Percentiles rank a stretch among this genome's conserved stretches.
phyloP scores from a whole-genome alignment of 2,113 vertebrate species.

The Lucifuga dentata region DNA sequence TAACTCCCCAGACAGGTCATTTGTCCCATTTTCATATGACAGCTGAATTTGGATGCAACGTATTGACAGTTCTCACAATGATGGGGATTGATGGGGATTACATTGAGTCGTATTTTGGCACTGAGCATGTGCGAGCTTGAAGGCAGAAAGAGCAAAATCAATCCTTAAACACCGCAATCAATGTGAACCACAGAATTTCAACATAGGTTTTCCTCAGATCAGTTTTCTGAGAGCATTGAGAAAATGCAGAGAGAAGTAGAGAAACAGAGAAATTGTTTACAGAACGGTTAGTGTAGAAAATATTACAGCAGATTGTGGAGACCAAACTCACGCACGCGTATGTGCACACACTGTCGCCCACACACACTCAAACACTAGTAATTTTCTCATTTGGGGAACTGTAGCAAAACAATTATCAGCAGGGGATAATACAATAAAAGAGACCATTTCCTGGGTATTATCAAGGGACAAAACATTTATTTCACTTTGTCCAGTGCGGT shows the following conservation, averaged over 20 bases:
- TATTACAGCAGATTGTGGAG: conserved; percentile 45
- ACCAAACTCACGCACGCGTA: conserved; percentile 13
- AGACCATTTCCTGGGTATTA: conserved; percentile 63
- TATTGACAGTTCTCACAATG: conserved; percentile 44
- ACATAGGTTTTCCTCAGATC: conserved; percentile 43
- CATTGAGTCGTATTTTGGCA: conserved; percentile 38
- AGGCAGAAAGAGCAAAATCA: conserved; percentile 64
- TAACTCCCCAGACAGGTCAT: conserved; percentile 36
- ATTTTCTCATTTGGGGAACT: conserved; percentile 66
- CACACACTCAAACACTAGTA: conserved; percentile 44
- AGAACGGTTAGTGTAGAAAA: conserved; percentile 48
- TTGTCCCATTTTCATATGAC: conserved; percentile 45
- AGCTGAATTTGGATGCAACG: conserved; percentile 43
- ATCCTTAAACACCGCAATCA: conserved; percentile 59
- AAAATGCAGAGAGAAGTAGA: not conserved
- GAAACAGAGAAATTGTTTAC: conserved; percentile 23
- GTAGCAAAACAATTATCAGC: conserved; percentile 68
- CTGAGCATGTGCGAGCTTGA: conserved; percentile 42
- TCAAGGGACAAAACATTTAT: conserved; percentile 66
- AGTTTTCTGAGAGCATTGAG: conserved; percentile 36
- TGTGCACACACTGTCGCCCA: conserved; percentile 18
- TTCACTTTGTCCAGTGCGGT: conserved; percentile 67
- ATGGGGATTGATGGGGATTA: conserved; percentile 61
- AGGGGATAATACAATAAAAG: conserved; percentile 63
- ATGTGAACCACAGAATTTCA: conserved; percentile 51